Evolutionary conservation across 2,888 invertebrate species (phyloP).

Genomic region (Ceriagrion tenellum): DNA sequence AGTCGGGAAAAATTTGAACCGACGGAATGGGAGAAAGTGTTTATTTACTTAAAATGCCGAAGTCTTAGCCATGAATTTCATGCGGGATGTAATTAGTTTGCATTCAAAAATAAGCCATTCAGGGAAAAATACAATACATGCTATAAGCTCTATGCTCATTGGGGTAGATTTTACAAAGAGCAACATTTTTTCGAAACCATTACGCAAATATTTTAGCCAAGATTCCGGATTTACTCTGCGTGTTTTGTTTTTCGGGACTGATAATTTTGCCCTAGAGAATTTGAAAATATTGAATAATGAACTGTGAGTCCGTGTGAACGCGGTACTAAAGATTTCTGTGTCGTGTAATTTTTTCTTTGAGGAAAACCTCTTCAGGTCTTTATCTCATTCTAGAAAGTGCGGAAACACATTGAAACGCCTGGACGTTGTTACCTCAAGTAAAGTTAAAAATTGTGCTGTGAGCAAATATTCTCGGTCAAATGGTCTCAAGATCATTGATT

Average conservation of each 20-base stretch:
- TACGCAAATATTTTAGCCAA: neutral
- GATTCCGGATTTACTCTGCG: slow-evolving; percentile 79
- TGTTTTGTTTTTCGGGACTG: slow-evolving; percentile 92
- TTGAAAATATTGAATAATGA: slow-evolving; percentile 84
- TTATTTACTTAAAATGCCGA: neutral
- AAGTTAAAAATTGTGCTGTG: slow-evolving; percentile 83
- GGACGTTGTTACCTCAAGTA: slow-evolving; percentile 86
- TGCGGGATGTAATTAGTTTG: neutral
- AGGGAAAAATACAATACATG: neutral
- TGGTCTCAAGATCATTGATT: slow-evolving; percentile 82
- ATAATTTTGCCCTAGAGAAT: slow-evolving; percentile 89
- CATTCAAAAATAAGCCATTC: neutral
- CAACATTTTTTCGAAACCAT: neutral
- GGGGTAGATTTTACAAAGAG: neutral
- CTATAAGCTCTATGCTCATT: neutral
- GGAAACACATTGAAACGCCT: slow-evolving; percentile 80
- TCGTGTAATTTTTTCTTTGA: slow-evolving; percentile 55
- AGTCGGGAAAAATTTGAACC: neutral
- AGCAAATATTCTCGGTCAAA: slow-evolving; percentile 84
- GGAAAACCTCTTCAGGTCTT: neutral
- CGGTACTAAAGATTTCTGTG: neutral
- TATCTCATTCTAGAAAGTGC: slow-evolving; percentile 79
- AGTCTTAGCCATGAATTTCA: neutral
- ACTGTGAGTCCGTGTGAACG: slow-evolving; percentile 80
- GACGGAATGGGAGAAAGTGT: neutral